phyloP scores from a whole-genome alignment of 2,797 vertebrate species.

The Malurus leucopterus region DNA sequence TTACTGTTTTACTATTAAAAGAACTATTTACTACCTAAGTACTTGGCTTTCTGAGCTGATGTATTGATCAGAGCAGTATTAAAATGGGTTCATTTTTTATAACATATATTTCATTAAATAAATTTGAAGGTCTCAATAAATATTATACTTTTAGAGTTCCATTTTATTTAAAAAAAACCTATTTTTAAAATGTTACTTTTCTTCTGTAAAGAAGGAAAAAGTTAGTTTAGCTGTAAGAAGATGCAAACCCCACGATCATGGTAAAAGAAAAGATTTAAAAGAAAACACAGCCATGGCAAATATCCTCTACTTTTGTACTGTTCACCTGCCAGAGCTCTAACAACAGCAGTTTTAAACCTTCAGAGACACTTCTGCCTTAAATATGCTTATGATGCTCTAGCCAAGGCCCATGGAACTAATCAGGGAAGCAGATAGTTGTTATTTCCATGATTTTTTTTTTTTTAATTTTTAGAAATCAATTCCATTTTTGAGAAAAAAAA shows the following conservation, averaged over 20 bases:
- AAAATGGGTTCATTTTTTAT: neutral
- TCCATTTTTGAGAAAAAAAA: neutral
- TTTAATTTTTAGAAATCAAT: neutral
- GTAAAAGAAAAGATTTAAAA: neutral
- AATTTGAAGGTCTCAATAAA: neutral
- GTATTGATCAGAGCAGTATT: neutral
- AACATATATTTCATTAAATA: neutral
- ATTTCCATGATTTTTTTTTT: neutral
- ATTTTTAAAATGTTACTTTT: neutral
- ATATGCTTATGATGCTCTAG: neutral
- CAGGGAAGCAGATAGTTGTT: neutral
- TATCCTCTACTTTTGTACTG: neutral
- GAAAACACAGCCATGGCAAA: neutral
- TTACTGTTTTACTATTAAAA: neutral
- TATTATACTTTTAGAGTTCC: neutral
- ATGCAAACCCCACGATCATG: neutral
- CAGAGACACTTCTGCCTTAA: neutral
- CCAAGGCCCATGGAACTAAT: neutral
- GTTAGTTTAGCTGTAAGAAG: neutral
- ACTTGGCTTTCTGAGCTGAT: neutral
- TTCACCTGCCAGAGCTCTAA: neutral
- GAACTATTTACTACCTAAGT: neutral
- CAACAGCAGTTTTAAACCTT: neutral
- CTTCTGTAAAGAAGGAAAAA: neutral
- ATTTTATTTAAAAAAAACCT: neutral